Base-by-base conservation (phyloP, 2,797 vertebrate genomes). In the Sebastes iracundus region DNA sequence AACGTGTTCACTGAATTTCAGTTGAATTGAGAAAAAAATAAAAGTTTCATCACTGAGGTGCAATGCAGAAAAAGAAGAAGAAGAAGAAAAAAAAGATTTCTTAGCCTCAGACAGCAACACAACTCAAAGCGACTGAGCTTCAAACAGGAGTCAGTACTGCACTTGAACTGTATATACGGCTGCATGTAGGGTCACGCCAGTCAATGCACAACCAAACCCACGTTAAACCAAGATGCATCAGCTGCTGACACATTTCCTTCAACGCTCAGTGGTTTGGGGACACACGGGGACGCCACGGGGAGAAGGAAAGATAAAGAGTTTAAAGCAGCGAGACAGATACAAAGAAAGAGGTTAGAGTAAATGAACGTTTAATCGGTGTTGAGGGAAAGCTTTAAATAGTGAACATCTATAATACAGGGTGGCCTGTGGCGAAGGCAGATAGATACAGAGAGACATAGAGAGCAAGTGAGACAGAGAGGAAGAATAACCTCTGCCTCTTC, bases 301-400 rank as follows among this genome's bases (percentile, higher is more conserved):
- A 53, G 23, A 58, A 49, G 35, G 33, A 61, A 3, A 52, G 32
- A 72, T 3, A 18, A 3, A 25, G 32, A 66, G 52, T 20, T 7
- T 30, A 4, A 22, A 61, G 62, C n/a, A 61, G 14, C 7, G 16
- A 74, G 62, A 80, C 27, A 13, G 23, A 72, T 30, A 32, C 18
- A 78, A 62, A 71, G 63, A 25, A 11, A 38, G 25, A 63, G 59
- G 27, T 72, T 38, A 53, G 49, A 77, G 53, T n/a, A 16, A 61
- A 83, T 76, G 6, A 72, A 73, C 56, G 33, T 81, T 78, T 69
- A 83, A 84, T 85, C 61, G n/a, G 46, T 11, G 62, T n/a, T 49
- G 65, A 72, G 66, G 30, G 33, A 59, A 28, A 75, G 53, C 68
- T 65, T 61, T 30, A 30, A 69, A 63, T 25, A 69, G 65, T 55